A percentile compares a stretch with the other conserved stretches of the same genome.
Conservation (phyloP, 2,888 invertebrate genomes). For the Parnassius smintheus region DNA sequence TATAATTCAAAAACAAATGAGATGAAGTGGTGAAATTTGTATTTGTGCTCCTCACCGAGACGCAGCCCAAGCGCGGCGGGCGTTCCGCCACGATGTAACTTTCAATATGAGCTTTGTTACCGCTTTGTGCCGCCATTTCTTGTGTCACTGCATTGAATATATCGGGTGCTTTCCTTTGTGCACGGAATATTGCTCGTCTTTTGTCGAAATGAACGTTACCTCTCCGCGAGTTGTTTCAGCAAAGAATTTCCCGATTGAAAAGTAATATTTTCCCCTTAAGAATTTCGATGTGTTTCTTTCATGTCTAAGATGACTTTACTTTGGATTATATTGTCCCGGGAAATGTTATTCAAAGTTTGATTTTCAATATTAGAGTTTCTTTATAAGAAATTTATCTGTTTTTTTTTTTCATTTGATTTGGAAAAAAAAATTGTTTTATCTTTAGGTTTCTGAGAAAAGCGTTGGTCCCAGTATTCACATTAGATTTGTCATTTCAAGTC, state of each 20-base stretch:
- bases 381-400: constrained; percentile 32
- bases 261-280: constrained; percentile 79
- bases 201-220: constrained; percentile 79
- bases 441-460: constrained; percentile 40
- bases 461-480: constrained; percentile 66
- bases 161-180: constrained; percentile 79
- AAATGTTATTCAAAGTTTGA: constrained; percentile 60
- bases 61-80: constrained; percentile 28
- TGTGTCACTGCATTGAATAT: constrained; percentile 81
- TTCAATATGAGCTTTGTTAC: constrained; percentile 79
- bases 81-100: constrained; percentile 53
- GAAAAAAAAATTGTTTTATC: constrained; percentile 12
- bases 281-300: constrained; percentile 79
- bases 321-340: constrained; percentile 67
- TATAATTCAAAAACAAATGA: constrained; percentile 27
- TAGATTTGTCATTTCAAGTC: constrained; percentile 70
- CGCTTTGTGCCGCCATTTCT: constrained; percentile 76
- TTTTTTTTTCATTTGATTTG: constrained; percentile 18
- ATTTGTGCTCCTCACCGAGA: constrained; percentile 32
- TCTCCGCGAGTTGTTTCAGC: constrained; percentile 77
- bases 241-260: constrained; percentile 79
- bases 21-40: constrained; percentile 34
- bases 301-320: constrained; percentile 76
- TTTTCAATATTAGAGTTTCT: constrained; percentile 48
- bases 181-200: constrained; percentile 79